Evolutionary conservation across 2,888 invertebrate species (phyloP), one percentile per base, ranked within the genome.

Genomic region (Xylota segnis): DNA sequence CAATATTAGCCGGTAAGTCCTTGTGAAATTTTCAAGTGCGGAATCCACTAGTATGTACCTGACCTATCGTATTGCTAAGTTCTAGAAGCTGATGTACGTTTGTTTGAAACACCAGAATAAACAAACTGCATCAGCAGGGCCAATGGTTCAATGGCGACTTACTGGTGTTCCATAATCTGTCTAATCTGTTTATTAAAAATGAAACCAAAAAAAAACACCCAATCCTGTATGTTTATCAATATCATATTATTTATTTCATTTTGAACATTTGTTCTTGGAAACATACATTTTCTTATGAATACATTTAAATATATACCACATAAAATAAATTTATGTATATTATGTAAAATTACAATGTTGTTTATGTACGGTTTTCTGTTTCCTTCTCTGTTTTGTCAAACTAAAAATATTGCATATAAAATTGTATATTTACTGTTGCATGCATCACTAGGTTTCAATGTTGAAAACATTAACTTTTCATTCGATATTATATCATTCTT

Each of bases 201-300:
- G n/a, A n/a, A n/a, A 1, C 23, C 23, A 23, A 23, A 23, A 23
- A 23, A 23, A 23, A 23, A 23, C 23, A 23, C 3, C 23, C 2
- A 23, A 1, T 2, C 23, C 23, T 27, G 16, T 47, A 12, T 40
- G 16, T 66, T 76, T 65, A 75, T 56, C 37, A 45, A 76, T 66
- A 40, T 66, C 16, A 47, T 66, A 54, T 58, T 40, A 29, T 76
- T 50, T 76, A 68, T 76, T 76, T 66, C 34, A 65, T 56, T 65
- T 63, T 27, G 14, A 45, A 47, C 37, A 45, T 34, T 43, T 74
- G 10, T 54, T n/a, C 23, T 47, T 58, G 6, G n/a, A 59, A 50
- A 45, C 34, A 37, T 37, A 27, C 58, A 66, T 29, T 66, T 12
- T 14, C 16, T 47, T 37, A 56, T 59, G 27, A 52, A 50, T 76